phyloP scores from a whole-genome alignment of 2,888 invertebrate species.

The Acleris emargana region DNA sequence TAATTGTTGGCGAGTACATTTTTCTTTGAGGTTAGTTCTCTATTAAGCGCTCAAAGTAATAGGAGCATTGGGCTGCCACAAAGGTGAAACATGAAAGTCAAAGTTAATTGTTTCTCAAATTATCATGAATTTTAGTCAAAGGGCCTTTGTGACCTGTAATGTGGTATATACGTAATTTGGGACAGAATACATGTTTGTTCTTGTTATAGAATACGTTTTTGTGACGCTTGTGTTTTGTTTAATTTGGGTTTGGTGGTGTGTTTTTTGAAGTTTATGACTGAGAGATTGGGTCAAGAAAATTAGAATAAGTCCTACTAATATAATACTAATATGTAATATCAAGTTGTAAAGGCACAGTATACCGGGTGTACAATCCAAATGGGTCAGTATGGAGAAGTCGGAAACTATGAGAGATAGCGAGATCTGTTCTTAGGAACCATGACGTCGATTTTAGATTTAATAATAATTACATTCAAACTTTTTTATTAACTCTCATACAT shows the following conservation, averaged over 20 bases:
- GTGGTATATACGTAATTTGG: constrained; percentile 26
- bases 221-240: background rate
- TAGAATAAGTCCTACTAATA: no score
- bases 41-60: constrained; percentile 80
- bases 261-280: background rate
- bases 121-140: constrained; percentile 78
- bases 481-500: no score
- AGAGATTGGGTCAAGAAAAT: no score
- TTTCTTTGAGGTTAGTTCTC: constrained; percentile 83
- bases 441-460: no score
- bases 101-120: constrained; percentile 80
- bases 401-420: no score
- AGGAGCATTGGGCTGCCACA: constrained; percentile 72
- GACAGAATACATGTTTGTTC: constrained; percentile 7
- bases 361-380: no score
- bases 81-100: constrained; percentile 76
- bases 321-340: no score
- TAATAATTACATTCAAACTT: no score
- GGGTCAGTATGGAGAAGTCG: no score
- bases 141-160: constrained; percentile 43
- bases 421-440: no score
- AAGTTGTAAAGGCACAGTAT: no score
- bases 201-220: background rate
- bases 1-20: constrained; percentile 83
- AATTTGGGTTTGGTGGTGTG: background rate